A percentile compares a stretch with the other conserved stretches of the same genome.
These are phyloP conservation scores for Eupelmus urozonus DNA, from an alignment of 2,888 invertebrate species.

Conservation along the genomic window DNA sequence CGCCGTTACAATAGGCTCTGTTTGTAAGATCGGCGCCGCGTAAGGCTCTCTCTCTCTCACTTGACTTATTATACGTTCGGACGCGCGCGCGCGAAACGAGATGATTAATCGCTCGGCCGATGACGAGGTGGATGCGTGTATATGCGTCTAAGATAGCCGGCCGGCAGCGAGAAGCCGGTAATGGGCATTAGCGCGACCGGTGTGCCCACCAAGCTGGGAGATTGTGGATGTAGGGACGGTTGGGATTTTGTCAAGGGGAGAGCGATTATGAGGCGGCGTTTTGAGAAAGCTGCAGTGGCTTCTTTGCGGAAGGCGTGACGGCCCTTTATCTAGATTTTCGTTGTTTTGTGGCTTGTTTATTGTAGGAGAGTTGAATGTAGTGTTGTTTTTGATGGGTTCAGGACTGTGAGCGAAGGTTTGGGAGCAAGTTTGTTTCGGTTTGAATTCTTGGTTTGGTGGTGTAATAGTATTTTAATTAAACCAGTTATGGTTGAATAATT, in stretches of 20 bases:
- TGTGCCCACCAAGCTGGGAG: constrained; percentile 6
- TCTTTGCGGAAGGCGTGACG: too few relatives aligned
- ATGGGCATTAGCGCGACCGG: constrained; percentile 5
- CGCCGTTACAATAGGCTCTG: constrained; percentile 34
- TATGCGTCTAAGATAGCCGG: background rate
- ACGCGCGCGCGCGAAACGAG: constrained; percentile 11
- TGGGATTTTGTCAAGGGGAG: background rate
- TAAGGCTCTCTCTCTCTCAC: background rate
- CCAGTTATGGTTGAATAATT: too few relatives aligned
- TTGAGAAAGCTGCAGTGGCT: too few relatives aligned
- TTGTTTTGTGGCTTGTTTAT: too few relatives aligned
- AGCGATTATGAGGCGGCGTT: too few relatives aligned
- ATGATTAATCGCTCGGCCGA: constrained; percentile 62
- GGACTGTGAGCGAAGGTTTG: too few relatives aligned
- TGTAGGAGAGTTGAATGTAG: too few relatives aligned
- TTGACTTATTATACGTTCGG: constrained; percentile 21
- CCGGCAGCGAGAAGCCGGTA: background rate
- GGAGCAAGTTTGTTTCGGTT: too few relatives aligned
- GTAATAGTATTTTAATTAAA: too few relatives aligned
- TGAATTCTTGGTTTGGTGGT: too few relatives aligned
- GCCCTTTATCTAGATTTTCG: too few relatives aligned
- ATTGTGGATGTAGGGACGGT: background rate
- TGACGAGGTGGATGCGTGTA: constrained; percentile 57
- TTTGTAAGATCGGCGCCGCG: constrained; percentile 44
- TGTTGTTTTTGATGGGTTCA: too few relatives aligned